These are phyloP conservation scores for Lycophotia porphyrea DNA, from an alignment of 2,888 invertebrate genomes.

Conservation along the genomic window DNA sequence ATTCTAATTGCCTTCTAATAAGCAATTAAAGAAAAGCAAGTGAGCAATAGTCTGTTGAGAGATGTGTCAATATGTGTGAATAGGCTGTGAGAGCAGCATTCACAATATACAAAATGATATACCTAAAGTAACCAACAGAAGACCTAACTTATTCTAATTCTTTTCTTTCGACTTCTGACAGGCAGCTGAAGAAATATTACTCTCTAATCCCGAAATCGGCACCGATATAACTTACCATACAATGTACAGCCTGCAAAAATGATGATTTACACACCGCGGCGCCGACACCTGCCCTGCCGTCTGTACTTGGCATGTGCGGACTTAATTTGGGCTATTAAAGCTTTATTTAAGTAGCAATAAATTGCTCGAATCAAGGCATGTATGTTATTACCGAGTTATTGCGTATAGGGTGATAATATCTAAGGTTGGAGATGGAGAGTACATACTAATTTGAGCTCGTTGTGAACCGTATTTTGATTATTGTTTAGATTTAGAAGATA, in stretches of 20 bases:
- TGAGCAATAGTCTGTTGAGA: no score
- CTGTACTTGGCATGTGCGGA: conserved; percentile 65
- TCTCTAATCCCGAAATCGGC: conserved; percentile 25
- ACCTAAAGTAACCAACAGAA: background rate
- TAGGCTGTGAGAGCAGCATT: background rate
- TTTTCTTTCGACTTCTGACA: background rate
- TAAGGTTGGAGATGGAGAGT: background rate
- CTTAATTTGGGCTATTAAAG: conserved; percentile 58
- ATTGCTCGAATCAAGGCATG: conserved; percentile 48
- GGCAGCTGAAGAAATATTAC: conserved; percentile 48
- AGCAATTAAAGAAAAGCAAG: background rate
- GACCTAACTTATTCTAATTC: conserved; percentile 9
- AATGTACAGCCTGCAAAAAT: conserved; percentile 57
- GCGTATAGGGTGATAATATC: conserved; percentile 49
- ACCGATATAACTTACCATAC: conserved; percentile 44
- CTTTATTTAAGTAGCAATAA: conserved; percentile 54
- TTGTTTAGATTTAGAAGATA: conserved; percentile 25
- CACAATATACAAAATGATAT: background rate
- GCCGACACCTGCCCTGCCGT: conserved; percentile 61
- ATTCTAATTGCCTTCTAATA: background rate
- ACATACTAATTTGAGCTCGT: conserved; percentile 16
- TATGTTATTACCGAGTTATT: conserved; percentile 46
- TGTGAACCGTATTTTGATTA: conserved; percentile 21
- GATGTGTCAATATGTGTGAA: no score
- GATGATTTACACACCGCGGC: conserved; percentile 47